Conservation (phyloP, 1,140 invertebrate genomes). For the Sipha flava region DNA sequence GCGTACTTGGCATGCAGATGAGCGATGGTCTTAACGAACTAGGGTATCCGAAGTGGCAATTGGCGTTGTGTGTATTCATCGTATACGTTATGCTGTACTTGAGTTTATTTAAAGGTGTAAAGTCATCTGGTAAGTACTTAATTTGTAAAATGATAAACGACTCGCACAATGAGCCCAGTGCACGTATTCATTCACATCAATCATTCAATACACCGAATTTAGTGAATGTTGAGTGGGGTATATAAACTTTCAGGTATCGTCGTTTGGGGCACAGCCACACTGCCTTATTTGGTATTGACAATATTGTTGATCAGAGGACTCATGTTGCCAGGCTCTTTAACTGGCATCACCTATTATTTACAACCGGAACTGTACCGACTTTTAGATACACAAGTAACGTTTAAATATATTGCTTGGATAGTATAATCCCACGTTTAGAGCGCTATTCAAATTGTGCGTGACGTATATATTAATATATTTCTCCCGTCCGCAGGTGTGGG, state of each 20-base stretch:
- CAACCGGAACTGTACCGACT: constrained; percentile 67
- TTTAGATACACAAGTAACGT: constrained; percentile 56
- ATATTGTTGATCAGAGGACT: constrained; percentile 62
- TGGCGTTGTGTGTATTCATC: constrained; percentile 57
- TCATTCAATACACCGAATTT: too few relatives aligned
- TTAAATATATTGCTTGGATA: neutral
- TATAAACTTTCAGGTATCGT: constrained; percentile 53
- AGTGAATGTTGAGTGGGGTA: neutral
- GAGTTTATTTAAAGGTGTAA: constrained; percentile 75
- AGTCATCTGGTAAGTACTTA: constrained; percentile 64
- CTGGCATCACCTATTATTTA: constrained; percentile 77
- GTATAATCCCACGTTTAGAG: too few relatives aligned
- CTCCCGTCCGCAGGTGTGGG: constrained; percentile 64
- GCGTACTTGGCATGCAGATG: constrained; percentile 66
- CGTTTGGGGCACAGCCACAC: constrained; percentile 71
- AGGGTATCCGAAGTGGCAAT: constrained; percentile 63
- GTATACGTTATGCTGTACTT: constrained; percentile 71
- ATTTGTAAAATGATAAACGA: neutral
- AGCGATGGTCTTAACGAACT: constrained; percentile 52
- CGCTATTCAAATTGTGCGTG: neutral
- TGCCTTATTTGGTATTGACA: constrained; percentile 67
- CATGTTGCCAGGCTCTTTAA: constrained; percentile 64
- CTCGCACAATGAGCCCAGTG: neutral
- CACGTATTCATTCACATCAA: too few relatives aligned
- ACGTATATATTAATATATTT: neutral